Evolutionary conservation across 2,797 vertebrate species (phyloP).

Genomic region (Cynodonichthys magdalenae): DNA sequence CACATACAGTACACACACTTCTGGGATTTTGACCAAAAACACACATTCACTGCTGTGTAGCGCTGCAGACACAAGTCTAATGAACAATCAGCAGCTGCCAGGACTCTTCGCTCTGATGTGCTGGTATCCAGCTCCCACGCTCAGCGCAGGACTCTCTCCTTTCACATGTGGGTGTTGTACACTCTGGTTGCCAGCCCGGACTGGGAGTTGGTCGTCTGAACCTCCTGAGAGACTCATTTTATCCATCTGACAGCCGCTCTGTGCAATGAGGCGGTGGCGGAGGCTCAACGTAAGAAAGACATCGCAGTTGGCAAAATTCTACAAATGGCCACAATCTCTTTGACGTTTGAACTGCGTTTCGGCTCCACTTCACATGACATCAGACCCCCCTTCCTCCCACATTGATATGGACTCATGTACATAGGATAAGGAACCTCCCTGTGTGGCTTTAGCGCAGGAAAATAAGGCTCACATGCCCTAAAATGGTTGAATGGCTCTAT

Average conservation of each 20-base stretch:
- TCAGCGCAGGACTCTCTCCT: constrained; percentile 45
- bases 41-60: constrained; percentile 44
- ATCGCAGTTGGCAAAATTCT: constrained; percentile 45
- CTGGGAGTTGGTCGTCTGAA: constrained; percentile 58
- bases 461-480: constrained; percentile 70
- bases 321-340: constrained; percentile 44
- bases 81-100: constrained; percentile 47
- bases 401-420: constrained; percentile 76
- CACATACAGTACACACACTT: constrained; percentile 16
- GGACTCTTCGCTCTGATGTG: constrained; percentile 45
- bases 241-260: constrained; percentile 49
- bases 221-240: constrained; percentile 61
- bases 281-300: constrained; percentile 51
- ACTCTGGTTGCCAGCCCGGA: constrained; percentile 47
- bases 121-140: constrained; percentile 60
- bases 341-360: constrained; percentile 46
- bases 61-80: constrained; percentile 41
- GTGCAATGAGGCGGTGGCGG: constrained; percentile 22
- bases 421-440: constrained; percentile 74
- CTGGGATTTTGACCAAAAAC: constrained; percentile 22
- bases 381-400: constrained; percentile 62
- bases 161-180: constrained; percentile 62
- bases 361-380: constrained; percentile 60
- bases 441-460: constrained; percentile 69
- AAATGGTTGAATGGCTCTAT: constrained; percentile 72